These are phyloP conservation scores for Drosophila rufa DNA, from an alignment of 1,140 invertebrate genomes.

Conservation along the genomic window DNA sequence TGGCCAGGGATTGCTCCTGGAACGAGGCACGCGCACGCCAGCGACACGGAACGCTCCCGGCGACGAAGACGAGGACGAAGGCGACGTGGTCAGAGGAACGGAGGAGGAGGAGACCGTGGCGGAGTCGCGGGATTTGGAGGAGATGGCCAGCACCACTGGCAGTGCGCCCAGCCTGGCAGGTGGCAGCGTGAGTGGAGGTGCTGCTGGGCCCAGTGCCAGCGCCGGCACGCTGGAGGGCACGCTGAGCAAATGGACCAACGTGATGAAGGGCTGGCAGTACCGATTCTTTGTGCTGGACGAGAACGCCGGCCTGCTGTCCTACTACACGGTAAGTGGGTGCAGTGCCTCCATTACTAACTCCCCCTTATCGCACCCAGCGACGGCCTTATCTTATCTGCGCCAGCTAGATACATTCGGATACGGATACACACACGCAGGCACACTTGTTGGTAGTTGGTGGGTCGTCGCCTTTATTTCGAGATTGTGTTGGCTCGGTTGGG, in stretches of 20 bases:
- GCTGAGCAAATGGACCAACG: conserved; percentile 99
- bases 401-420: conserved; percentile 38
- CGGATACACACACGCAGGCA: conserved; percentile 2
- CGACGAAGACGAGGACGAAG: conserved; percentile 13
- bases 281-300: conserved; percentile 99
- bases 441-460: conserved; percentile 27
- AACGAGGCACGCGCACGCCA: conserved; percentile 5
- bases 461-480: conserved; percentile 15
- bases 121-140: conserved; percentile 27
- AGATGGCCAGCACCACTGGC: conserved; percentile 48
- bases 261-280: conserved; percentile 99
- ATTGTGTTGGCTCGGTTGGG: conserved; percentile 26
- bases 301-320: conserved; percentile 96
- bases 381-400: conserved; percentile 42
- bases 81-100: conserved; percentile 18
- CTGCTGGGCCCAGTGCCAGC: conserved; percentile 10
- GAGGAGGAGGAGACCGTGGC: conserved; percentile 25
- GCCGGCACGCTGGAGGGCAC: conserved; percentile 95
- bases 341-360: conserved; percentile 19
- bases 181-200: conserved; percentile 9
- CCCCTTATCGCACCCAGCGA: conserved; percentile 13
- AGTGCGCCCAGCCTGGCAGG: conserved; percentile 30
- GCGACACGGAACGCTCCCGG: conserved; percentile 23
- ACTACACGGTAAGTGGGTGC: conserved; percentile 95
- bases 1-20: conserved; percentile 5